Conservation (phyloP, 2,888 invertebrate species). For the Apotomis turbidana region DNA sequence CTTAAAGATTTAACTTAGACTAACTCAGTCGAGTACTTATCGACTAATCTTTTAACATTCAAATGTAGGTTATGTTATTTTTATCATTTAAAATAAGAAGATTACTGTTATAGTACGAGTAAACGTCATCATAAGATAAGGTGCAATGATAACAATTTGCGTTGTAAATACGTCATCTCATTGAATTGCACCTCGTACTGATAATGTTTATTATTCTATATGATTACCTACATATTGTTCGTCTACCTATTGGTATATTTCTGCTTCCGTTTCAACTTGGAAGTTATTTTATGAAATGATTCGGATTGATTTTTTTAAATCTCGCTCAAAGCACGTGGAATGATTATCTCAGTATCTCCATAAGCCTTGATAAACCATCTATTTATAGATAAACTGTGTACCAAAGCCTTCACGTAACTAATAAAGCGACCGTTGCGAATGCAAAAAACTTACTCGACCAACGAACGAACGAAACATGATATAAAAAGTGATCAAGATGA, state of each 20-base stretch:
- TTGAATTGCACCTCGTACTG: not conserved
- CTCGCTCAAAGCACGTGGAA: slow-evolving; percentile 26
- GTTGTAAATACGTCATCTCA: not conserved
- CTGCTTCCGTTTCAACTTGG: slow-evolving; percentile 1
- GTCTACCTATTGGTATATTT: slow-evolving; percentile 13
- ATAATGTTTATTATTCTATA: not conserved
- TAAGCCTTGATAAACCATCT: slow-evolving; percentile 28
- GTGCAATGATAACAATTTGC: slow-evolving; percentile 7
- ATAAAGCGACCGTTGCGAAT: slow-evolving; percentile 48
- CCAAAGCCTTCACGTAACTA: slow-evolving; percentile 39
- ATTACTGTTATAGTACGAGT: not conserved
- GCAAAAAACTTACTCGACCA: slow-evolving; percentile 60
- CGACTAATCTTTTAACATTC: not conserved
- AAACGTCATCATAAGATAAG: slow-evolving; percentile 5
- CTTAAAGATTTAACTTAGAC: not conserved
- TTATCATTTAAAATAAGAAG: not conserved
- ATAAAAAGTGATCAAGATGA: slow-evolving; percentile 86
- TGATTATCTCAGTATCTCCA: slow-evolving; percentile 22
- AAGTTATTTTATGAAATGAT: not conserved
- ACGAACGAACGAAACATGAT: slow-evolving; percentile 67
- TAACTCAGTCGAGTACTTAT: slow-evolving; percentile 1
- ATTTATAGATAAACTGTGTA: slow-evolving; percentile 37
- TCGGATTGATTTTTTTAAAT: not conserved
- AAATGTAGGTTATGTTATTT: not conserved
- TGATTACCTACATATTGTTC: not conserved